Evolutionary conservation across 2,797 vertebrate genomes (phyloP), one percentile per base, ranked within the genome.

Genomic region (Nannoperca australis): DNA sequence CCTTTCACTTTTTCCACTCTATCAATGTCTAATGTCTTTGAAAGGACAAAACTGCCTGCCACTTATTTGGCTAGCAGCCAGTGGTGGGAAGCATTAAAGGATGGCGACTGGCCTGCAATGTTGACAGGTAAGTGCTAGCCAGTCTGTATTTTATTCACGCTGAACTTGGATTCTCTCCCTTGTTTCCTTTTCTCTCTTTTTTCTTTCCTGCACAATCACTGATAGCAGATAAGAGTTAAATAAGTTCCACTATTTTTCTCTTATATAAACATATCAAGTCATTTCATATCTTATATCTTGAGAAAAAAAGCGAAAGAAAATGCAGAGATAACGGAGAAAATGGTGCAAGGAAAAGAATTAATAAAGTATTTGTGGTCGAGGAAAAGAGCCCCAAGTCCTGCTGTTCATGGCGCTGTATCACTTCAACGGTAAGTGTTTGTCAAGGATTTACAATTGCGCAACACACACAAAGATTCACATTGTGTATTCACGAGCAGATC

Each of bases 11-110:
- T 91, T 88, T 82, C 85, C 84, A 78, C 79, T 92, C 87, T 90
- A 78, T 93, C 85, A 84, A 84, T 90, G 85, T 92, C 87, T 85
- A 86, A 90, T 91, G 77, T 90, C 86, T 91, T 89, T 91, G 78
- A 92, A 88, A 86, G 74, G 78, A 70, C 44, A 58, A 87, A 84
- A 84, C 67, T 89, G 76, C 85, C 72, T 76, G 79, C 80, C 78
- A 83, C 76, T 84, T 80, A 74, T 78, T 20, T 90, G 89, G 86
- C 86, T 79, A 30, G 54, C 74, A 87, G 90, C 83, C 90, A 88
- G 79, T 64, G 69, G 78, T 73, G 78, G 69, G 75, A 72, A 78
- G 79, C 84, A 56, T 84, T 84, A 86, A 87, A 75, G 70, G 77
- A 85, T 76, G 75, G 62, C 61, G 74, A 68, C 73, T 70, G 64